Base-by-base conservation (phyloP, 2,888 invertebrate genomes). In the Orthosia incerta region DNA sequence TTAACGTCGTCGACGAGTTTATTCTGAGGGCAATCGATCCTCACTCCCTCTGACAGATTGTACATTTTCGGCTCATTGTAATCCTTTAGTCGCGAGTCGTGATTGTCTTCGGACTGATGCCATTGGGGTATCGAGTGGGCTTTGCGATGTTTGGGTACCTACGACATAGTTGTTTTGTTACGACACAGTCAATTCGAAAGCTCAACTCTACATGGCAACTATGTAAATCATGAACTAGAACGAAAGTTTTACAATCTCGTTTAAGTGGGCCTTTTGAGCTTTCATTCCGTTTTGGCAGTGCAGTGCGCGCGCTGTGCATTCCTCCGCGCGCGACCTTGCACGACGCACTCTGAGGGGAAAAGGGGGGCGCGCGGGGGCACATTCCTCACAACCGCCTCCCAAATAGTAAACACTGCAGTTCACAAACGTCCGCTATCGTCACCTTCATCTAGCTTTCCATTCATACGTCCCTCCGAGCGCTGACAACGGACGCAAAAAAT, bases 321-420 rank as follows among this genome's bases (percentile, higher is more conserved):
- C 87, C 89, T 76, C 59, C 55, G 88, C 89, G 87, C 75, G 81
- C 91, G 93, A 90, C 92, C 92, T 92, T 91, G 91, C 88, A 86
- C 78, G 78, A 84, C 79, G 77, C 66, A 71, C 84, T 68, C 79
- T 71, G 71, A 68, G 66, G 56, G 55, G 62, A 63, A n/a, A 63
- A 59, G 64, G 50, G 26, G 51, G 50, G 13, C 20, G 45, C n/a
- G 50, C 74, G 74, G 72, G 84, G 77, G 76, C 84, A 79, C 91
- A 91, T 92, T 92, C 91, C 91, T 74, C 80, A 73, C 82, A 71
- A 74, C 79, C 63, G 74, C 79, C 79, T 76, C 71, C 81, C 80
- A 81, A 86, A 84, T 86, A 87, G 87, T 81, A 87, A 86, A 85
- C 84, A 86, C 75, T 85, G 84, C 86, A 83, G 86, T 84, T 82